Base-by-base conservation (phyloP, 2,113 vertebrate genomes). In the Podiceps cristatus region DNA sequence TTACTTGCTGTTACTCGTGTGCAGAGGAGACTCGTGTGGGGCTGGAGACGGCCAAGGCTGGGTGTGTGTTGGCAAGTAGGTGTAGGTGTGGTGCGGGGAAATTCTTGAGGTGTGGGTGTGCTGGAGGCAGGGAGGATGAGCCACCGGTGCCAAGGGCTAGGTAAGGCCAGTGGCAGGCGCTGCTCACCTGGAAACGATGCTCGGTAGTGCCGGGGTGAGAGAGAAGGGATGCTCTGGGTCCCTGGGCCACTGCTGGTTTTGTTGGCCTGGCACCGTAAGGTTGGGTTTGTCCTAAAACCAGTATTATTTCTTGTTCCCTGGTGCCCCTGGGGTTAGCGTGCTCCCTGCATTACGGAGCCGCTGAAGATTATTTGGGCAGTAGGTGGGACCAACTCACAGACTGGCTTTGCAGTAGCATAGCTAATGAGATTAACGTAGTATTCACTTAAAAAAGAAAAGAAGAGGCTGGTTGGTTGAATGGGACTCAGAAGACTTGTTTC, bases 181-280 rank as follows among this genome's bases (percentile, higher is more conserved):
- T 10, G 59, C 72, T 55, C 7, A 2, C 40, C 28, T 1, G 35
- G 55, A 25, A 35, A 7, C 7, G 3, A 11, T 8, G 11, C 63
- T 59, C 0, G 0, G 40, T 33, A 25, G 37, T 8, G 0, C 0
- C 47, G 62, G 27, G 42, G 4, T 19, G 0, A 0, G 2, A 5
- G 5, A 28, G 56, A 19, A 74, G 74, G 62, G 67, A 18, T 15
- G 45, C 35, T 49, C 35, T 15, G 67, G 5, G 16, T 56, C 14
- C 42, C 49, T 31, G 29, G 47, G 10, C 18, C 23, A 1, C 52
- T 55, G 67, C 49, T 66, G 52, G 2, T 33, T 44, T 37, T 3
- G 0, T 3, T 49, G 24, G 11, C 27, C 55, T 33, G 50, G 66
- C 37, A 42, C 35, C 19, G 0, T 31, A 19, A 44, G 25, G 40